A percentile compares a stretch with the other conserved stretches of the same genome.
Conservation (phyloP, 1,140 invertebrate species). For the Dolichoris vasculosae region DNA sequence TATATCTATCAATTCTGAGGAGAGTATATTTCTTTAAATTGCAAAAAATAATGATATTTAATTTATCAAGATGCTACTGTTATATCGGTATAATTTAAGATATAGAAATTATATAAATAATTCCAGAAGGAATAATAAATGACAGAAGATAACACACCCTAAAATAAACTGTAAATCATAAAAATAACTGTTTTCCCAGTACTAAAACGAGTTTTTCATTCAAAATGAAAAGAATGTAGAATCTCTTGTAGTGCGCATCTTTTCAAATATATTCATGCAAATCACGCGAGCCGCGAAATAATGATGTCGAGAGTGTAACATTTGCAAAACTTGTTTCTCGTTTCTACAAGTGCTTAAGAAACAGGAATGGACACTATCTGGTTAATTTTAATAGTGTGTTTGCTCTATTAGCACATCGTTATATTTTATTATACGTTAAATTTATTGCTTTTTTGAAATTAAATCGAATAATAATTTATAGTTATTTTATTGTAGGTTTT, state of each 20-base stretch:
- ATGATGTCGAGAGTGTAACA: conserved; percentile 13
- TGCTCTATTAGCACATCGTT: conserved; percentile 2
- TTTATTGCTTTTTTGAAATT: neutral
- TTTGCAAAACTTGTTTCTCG: conserved; percentile 9
- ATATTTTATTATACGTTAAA: neutral
- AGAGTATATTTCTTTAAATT: neutral
- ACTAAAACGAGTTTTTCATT: conserved; percentile 16
- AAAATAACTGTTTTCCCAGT: conserved; percentile 19
- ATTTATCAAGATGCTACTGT: neutral
- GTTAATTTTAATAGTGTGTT: neutral
- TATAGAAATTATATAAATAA: neutral
- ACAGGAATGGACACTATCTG: neutral
- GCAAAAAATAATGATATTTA: neutral
- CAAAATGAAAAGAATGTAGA: neutral
- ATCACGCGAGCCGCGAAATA: neutral
- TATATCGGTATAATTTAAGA: neutral
- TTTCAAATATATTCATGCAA: conserved; percentile 8
- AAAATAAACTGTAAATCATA: conserved; percentile 10
- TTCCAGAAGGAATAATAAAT: neutral
- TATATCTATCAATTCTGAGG: neutral
- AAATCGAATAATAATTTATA: neutral
- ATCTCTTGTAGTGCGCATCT: neutral
- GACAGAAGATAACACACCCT: conserved; percentile 7
- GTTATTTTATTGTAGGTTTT: neutral
- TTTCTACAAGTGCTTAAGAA: neutral